Base-by-base conservation (phyloP, 2,888 invertebrate species). In the Bibio marci region DNA sequence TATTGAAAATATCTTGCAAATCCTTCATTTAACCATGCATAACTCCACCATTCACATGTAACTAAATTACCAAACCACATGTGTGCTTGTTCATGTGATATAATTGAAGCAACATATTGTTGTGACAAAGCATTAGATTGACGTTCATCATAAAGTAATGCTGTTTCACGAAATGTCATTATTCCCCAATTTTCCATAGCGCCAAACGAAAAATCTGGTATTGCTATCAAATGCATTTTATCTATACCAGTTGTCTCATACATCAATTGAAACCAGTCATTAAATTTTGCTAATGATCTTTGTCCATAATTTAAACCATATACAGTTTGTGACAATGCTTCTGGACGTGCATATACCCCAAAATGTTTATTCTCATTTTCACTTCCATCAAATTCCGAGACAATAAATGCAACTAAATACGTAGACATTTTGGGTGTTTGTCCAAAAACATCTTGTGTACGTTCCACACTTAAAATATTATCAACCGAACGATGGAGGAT, bases 161-260 rank as follows among this genome's bases (percentile, higher is more conserved):
- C 69, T 0, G 74, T 71, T 53, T 85, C 83, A 40, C 78, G 61
- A 63, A 79, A 83, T 0, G 81, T 82, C 49, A 86, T 15, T 11
- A 37, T 25, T 10, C 30, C 90, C 87, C 88, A 90, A 55, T 91
- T 90, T 55, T 88, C 87, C 88, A 90, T 88, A 38, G 88, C 88
- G 32, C 82, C 83, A 45, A 80, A 76, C 35, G 71, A 69, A 55
- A 88, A 87, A 54, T 88, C 83, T 0, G 85, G 78, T 42, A 91
- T 69, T 2, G 85, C 87, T n/a, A 86, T 74, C 52, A 87, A 74
- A 52, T 88, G 81, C 57, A 87, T 68, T 55, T 87, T 87, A 5
- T 74, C 64, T 41, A 80, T 63, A 2, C 66, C 68, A 5, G 63
- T 57, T 0, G 53, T 51, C 42, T 67, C 68, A 48, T 72, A 74